Base-by-base conservation (phyloP, 1,140 invertebrate species). In the Lerema accius region DNA sequence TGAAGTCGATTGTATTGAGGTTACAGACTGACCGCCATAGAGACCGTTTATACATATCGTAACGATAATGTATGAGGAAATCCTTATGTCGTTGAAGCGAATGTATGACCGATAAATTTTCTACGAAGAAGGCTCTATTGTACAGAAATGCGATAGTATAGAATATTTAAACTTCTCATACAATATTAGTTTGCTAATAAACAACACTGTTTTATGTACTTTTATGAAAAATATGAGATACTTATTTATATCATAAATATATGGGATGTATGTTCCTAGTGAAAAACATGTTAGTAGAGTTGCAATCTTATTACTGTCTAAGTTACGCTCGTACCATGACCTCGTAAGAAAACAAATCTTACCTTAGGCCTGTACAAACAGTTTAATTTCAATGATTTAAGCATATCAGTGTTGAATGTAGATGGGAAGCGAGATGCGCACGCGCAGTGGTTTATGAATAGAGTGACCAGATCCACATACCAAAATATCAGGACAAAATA, bases 1-100 rank as follows among this genome's bases (percentile, higher is more conserved):
- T 77, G 69, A 78, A 81, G 76, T 71, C 65, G 73, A 74, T 65
- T 73, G 68, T 69, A 72, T 49, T 65, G 60, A 69, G 56, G 50
- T 63, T 63, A 67, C 58, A 60, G 67, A 68, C 64, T 77, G 74
- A 75, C 72, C 70, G 50, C 40, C 9, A 17, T 53, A 60, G 69
- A 69, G 67, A 51, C 37, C 59, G 28, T 73, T 84, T 73, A 79
- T 74, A 76, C 64, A 37, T 51, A 53, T 50, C 66, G 67, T 56
- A 37, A 62, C 63, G 39, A 62, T 56, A 42, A 56, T 28, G 40
- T 53, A 53, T 53, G 50, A 14, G 17, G 17, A 53, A 40, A 43
- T 43, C 53, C 40, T 32, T 46, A 16, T 40, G 50, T 55, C 37
- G 19, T 17, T 39, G 10, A 32, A 32, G 23, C 16, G 19, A 42